These are phyloP conservation scores for Ficedula albicollis DNA, from an alignment of 2,797 vertebrate species.

Conservation along the genomic window DNA sequence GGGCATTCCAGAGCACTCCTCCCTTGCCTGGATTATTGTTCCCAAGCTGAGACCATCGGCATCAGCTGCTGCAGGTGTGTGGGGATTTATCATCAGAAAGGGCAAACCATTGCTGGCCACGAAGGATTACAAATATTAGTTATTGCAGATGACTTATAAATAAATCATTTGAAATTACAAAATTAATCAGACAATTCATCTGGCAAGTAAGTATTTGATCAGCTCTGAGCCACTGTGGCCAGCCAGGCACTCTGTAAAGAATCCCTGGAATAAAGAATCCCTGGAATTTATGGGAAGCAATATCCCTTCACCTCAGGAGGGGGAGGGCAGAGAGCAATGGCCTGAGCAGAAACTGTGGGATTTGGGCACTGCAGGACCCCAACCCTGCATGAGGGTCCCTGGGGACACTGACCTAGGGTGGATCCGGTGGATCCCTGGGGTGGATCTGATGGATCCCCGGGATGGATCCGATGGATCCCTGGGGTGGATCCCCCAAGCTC, in stretches of 20 bases:
- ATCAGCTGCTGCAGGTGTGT: neutral
- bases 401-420: too few relatives aligned
- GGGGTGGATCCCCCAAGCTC: too few relatives aligned
- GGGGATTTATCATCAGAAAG: neutral
- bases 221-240: neutral
- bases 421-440: too few relatives aligned
- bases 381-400: too few relatives aligned
- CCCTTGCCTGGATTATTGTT: neutral
- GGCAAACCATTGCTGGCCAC: neutral
- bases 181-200: conserved; percentile 1
- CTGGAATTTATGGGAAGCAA: neutral
- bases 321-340: neutral
- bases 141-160: conserved; percentile 30
- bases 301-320: neutral
- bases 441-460: too few relatives aligned
- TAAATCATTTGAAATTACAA: conserved; percentile 29
- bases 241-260: neutral
- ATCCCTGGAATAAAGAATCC: neutral
- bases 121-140: conserved; percentile 38
- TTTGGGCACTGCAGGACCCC: neutral
- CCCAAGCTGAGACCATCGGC: neutral
- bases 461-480: too few relatives aligned
- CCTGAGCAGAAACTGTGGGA: neutral
- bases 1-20: neutral
- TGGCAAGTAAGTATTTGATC: neutral